Percentiles rank a stretch among this genome's conserved stretches.
phyloP scores from a whole-genome alignment of 2,888 invertebrate genomes.

The Drosophila sordidapex region DNA sequence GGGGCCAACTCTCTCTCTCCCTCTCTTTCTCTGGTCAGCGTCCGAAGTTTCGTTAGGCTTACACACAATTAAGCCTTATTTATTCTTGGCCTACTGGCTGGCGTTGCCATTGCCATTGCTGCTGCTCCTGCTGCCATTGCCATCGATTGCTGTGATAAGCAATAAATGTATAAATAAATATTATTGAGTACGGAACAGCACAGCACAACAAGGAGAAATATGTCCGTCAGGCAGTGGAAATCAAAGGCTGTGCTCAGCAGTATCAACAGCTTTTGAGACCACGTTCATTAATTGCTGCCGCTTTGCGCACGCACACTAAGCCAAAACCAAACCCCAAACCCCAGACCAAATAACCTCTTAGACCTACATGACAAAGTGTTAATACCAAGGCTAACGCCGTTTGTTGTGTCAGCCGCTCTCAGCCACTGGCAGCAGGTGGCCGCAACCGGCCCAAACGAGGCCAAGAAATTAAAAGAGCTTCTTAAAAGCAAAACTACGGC shows the following conservation, averaged over 20 bases:
- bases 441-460: conserved; percentile 55
- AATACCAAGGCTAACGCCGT: conserved; percentile 67
- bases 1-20: neutral
- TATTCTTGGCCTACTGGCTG: conserved; percentile 64
- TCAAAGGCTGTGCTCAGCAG: conserved; percentile 67
- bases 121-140: conserved; percentile 14
- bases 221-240: conserved; percentile 52
- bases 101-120: conserved; percentile 6
- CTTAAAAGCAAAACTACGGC: conserved; percentile 55
- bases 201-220: conserved; percentile 25
- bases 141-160: conserved; percentile 80
- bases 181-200: conserved; percentile 60
- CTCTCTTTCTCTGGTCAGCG: neutral
- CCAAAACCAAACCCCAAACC: neutral
- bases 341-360: neutral
- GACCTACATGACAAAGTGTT: conserved; percentile 71
- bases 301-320: conserved; percentile 49
- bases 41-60: conserved; percentile 47
- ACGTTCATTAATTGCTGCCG: conserved; percentile 67
- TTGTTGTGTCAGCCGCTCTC: conserved; percentile 38
- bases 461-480: conserved; percentile 63
- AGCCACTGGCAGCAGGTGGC: conserved; percentile 22
- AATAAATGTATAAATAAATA: conserved; percentile 81
- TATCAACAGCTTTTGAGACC: conserved; percentile 52
- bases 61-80: conserved; percentile 79